Conservation (phyloP, 2,888 invertebrate species). For the Melipona beecheii region DNA sequence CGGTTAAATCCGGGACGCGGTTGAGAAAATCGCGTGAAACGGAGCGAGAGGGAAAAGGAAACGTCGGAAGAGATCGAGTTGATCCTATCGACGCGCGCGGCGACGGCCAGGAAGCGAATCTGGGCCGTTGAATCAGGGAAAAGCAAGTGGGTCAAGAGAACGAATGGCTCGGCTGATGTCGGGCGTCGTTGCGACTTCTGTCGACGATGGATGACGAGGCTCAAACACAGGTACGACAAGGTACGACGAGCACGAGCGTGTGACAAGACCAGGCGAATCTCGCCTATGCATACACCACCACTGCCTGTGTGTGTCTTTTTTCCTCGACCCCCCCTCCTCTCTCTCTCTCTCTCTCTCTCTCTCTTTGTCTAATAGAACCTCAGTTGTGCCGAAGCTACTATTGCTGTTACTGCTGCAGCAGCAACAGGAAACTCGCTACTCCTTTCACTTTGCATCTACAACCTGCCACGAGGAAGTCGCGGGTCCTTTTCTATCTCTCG, state of each 20-base stretch:
- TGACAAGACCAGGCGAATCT: neutral
- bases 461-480: conserved; percentile 49
- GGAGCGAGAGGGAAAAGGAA: neutral
- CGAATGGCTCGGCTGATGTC: conserved; percentile 63
- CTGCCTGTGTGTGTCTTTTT: conserved; percentile 17
- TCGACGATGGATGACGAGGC: conserved; percentile 48
- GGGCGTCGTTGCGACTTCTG: conserved; percentile 52
- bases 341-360: too few species aligned
- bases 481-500: neutral
- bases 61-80: conserved; percentile 40
- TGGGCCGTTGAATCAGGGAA: conserved; percentile 78
- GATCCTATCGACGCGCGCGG: conserved; percentile 66
- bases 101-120: conserved; percentile 75
- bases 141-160: conserved; percentile 80
- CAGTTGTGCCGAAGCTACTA: neutral
- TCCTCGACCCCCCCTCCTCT: neutral
- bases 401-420: neutral
- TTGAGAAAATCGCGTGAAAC: conserved; percentile 8
- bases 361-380: neutral
- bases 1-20: conserved; percentile 25
- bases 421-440: conserved; percentile 6
- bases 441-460: conserved; percentile 54
- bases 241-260: neutral
- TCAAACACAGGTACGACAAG: conserved; percentile 24
- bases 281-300: neutral